A percentile compares a stretch with the other conserved stretches of the same genome.
Conservation (phyloP, 2,113 vertebrate species). For the Triplophysa rosa region DNA sequence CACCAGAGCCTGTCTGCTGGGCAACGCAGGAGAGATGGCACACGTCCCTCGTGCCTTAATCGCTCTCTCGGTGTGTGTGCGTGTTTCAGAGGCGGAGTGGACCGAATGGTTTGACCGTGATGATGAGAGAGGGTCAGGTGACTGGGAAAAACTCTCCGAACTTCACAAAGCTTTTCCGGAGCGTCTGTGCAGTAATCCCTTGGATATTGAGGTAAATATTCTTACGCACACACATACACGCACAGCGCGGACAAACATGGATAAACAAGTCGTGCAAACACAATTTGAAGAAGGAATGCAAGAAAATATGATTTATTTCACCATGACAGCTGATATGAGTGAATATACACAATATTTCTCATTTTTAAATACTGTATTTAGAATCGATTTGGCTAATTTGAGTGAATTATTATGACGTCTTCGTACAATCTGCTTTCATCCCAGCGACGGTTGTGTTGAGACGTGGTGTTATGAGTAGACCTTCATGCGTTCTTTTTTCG, state of each 20-base stretch:
- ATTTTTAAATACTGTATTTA: too few species aligned
- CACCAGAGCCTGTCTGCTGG: conserved; percentile 35
- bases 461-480: not conserved
- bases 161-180: conserved; percentile 81
- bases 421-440: too few species aligned
- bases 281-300: not conserved
- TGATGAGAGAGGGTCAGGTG: conserved; percentile 79
- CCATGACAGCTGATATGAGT: too few species aligned
- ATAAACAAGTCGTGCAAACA: not conserved
- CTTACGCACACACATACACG: not conserved
- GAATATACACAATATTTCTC: too few species aligned
- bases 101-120: conserved; percentile 90
- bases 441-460: not conserved
- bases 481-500: not conserved
- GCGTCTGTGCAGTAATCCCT: conserved; percentile 83
- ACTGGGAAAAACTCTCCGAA: conserved; percentile 88
- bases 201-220: conserved; percentile 87
- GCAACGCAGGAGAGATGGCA: not conserved
- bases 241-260: conserved; percentile 5
- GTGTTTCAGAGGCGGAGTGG: conserved; percentile 88
- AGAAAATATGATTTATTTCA: too few species aligned
- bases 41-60: conserved; percentile 11
- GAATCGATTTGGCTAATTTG: too few species aligned
- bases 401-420: too few species aligned
- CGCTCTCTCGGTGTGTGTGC: not conserved